Percentiles rank a stretch among this genome's conserved stretches.
Evolutionary conservation across 2,888 invertebrate genomes (phyloP).

Genomic region (Torymus tubicola): DNA sequence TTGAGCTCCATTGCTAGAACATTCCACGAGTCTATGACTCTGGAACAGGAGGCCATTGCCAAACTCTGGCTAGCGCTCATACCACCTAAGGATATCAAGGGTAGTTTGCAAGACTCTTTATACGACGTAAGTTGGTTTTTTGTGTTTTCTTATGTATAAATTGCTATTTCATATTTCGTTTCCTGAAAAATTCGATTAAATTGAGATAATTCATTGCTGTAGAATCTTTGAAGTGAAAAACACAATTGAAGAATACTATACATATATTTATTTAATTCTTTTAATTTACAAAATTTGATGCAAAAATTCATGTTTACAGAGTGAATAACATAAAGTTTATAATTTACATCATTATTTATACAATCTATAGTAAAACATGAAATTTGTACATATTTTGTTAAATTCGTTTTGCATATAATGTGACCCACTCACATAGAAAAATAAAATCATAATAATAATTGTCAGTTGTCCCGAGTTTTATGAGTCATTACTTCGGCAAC

Average conservation of each 20-base stretch:
- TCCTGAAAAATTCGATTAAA: too few species aligned
- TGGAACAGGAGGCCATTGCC: conserved; percentile 70
- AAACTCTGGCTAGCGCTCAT: conserved; percentile 72
- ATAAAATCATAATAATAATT: too few species aligned
- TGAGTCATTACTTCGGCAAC: too few species aligned
- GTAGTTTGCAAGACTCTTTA: conserved; percentile 70
- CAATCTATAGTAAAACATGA: neutral
- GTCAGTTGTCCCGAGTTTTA: too few species aligned
- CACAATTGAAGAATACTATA: too few species aligned
- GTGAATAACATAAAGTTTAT: neutral
- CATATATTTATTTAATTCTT: conserved; percentile 1
- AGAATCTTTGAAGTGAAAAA: too few species aligned
- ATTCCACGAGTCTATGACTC: conserved; percentile 66
- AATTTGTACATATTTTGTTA: conserved; percentile 4
- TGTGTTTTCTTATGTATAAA: neutral
- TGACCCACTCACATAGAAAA: too few species aligned
- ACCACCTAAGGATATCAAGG: conserved; percentile 70
- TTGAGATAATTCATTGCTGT: too few species aligned
- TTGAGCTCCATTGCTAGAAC: conserved; percentile 70
- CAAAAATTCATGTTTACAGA: conserved; percentile 19
- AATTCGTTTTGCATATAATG: too few species aligned
- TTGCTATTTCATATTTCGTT: too few species aligned
- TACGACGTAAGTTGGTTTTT: conserved; percentile 67
- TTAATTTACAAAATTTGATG: conserved; percentile 36
- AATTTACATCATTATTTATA: conserved; percentile 4